These are phyloP conservation scores for Leptonema lineaticorne DNA, from an alignment of 1,140 invertebrate genomes.

Conservation along the genomic window DNA sequence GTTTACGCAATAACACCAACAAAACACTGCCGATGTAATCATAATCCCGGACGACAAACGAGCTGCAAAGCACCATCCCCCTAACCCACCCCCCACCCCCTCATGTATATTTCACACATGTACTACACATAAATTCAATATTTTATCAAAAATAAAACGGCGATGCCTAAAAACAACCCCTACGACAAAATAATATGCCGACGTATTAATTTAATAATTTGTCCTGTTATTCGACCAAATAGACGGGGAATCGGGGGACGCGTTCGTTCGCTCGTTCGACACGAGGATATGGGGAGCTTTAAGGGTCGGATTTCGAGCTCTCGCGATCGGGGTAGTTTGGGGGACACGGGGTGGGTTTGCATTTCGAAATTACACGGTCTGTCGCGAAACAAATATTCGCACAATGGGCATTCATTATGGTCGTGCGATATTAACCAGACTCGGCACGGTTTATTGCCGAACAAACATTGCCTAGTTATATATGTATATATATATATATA, in stretches of 20 bases:
- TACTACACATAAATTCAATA: no score
- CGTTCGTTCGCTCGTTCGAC: no score
- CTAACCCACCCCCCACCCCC: no score
- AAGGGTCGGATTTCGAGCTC: no score
- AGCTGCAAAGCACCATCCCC: no score
- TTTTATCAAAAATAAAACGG: no score
- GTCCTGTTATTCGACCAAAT: background rate
- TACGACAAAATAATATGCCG: background rate
- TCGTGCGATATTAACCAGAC: conserved; percentile 17
- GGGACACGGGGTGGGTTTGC: background rate
- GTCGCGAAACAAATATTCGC: conserved; percentile 20
- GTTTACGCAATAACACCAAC: no score
- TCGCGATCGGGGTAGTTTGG: background rate
- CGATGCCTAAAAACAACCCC: background rate
- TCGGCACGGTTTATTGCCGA: conserved; percentile 11
- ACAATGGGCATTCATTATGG: conserved; percentile 23
- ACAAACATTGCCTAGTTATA: background rate
- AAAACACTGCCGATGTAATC: no score
- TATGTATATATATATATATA: background rate
- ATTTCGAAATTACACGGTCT: conserved; percentile 15
- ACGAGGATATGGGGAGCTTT: background rate
- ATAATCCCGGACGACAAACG: no score
- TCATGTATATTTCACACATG: no score
- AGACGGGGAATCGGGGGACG: background rate
- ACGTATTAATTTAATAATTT: conserved; percentile 7